Evolutionary conservation across 2,797 vertebrate genomes (phyloP), one percentile per base, ranked within the genome.

Genomic region (Lagodon rhomboides): DNA sequence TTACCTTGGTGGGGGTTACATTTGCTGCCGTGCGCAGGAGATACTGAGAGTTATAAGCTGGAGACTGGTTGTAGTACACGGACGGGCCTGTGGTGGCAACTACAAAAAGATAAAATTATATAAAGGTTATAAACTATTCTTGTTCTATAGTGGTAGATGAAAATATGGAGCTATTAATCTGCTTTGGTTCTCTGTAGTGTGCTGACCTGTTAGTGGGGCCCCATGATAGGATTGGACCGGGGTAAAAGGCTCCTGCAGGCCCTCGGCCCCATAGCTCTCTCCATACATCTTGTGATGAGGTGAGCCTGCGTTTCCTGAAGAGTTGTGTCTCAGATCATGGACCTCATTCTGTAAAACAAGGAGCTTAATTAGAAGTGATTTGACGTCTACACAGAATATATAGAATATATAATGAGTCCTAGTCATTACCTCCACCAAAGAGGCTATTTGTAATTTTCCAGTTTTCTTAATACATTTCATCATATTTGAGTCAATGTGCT

Each of bases 1-100:
- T 78, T 91, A 99, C 98, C 97, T 99, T 99, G n/a, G 98, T 97
- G 83, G 98, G 98, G 13, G 98, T 99, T 78, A 97, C 96, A 87
- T 96, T 99, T 82, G 97, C 94, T 54, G 98, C 96, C 88, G 98
- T 95, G 84, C 97, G 97, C 49, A 98, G 95, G 87, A 98, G 97
- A 94, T 98, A 98, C 84, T 99, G 98, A 51, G 97, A 97, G 93
- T 97, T 99, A 90, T 98, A 99, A 68, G 96, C 97, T 87, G 98
- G 96, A 80, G 98, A 98, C 83, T 97, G 97, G 87, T 93, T 98
- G 94, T 98, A 99, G 93, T 96, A 99, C 43, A 92, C 95, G 79
- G 97, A 96, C 1, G 97, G 95, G 46, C 96, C 97, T 85, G 97
- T 97, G 34, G 98, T 99, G 79, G 98, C 88, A 94, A 99, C 98